Base-by-base conservation (phyloP, 2,797 vertebrate species). In the Phrynocephalus guinanensis region DNA sequence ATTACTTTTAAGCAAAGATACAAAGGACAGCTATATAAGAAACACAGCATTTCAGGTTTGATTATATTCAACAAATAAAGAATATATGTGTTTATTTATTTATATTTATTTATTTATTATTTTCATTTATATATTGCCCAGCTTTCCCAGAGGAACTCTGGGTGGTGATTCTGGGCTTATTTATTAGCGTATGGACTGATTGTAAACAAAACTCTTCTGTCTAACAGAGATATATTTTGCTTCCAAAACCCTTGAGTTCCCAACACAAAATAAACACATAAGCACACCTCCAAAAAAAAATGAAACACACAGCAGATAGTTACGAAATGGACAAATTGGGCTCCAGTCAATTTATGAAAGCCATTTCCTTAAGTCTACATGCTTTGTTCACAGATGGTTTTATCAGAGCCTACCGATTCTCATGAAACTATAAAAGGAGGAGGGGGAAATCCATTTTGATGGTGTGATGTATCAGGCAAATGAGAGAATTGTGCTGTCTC, bases 371-470 rank as follows among this genome's bases (percentile, higher is more conserved):
- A 50, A 28, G 86, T 93, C 84, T 90, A 18, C 87, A 7, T 88
- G 88, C 90, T 94, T 94, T 93, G 91, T 88, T 96, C 95, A 82
- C 94, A 94, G 94, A 95, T 93, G 94, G 93, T 85, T 95, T 94
- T 95, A 90, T 94, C 96, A 92, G 95, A 94, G 94, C 92, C 87
- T 68, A 16, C 3, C 86, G 93, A 93, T 85, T 91, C 84, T 92
- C 85, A 93, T 91, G 87, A 93, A 95, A 90, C 73, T 88, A 89
- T 93, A 92, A 89, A 92, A 15, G 24, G 71, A 26, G 0, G 5
- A 30, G 8, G 15, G 10, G 66, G 89, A 79, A 91, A 91, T 95
- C 92, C 86, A 89, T 95, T 93, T 91, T 87, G 83, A 91, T 96
- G 82, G 38, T 92, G 79, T 93, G 93, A 93, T 94, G 18, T 73